Percentiles rank a stretch among this genome's conserved stretches.
Evolutionary conservation across 2,113 vertebrate species (phyloP).

Genomic region (Sula dactylatra): DNA sequence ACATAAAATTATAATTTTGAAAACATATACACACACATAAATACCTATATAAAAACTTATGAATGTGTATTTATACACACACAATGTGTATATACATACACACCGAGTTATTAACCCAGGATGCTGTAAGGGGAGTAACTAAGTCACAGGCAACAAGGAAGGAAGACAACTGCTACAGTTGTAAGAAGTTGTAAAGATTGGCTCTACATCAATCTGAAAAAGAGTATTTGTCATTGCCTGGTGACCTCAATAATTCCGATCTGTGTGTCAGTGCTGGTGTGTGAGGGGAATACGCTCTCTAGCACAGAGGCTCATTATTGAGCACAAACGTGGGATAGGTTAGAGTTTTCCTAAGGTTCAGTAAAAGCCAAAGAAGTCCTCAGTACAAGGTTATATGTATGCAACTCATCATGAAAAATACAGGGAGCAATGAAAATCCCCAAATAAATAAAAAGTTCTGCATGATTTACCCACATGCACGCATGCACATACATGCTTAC

Average conservation of each 20-base stretch:
- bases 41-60: not conserved
- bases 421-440: not conserved
- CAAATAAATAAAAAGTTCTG: not conserved
- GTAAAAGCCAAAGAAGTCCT: not conserved
- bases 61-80: not conserved
- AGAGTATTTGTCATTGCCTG: not conserved
- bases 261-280: not conserved
- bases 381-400: rapidly evolving
- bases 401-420: not conserved
- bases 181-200: rapidly evolving
- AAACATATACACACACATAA: not conserved
- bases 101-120: not conserved
- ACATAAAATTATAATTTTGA: rapidly evolving
- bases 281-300: not conserved
- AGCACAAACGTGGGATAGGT: not conserved
- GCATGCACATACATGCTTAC: not conserved
- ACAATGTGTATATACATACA: not conserved
- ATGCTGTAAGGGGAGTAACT: not conserved
- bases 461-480: not conserved
- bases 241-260: not conserved
- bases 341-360: not conserved
- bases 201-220: not conserved
- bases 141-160: not conserved
- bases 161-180: not conserved
- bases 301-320: not conserved